A percentile compares a stretch with the other conserved stretches of the same genome.
Evolutionary conservation across 2,113 vertebrate species (phyloP).

Genomic region (Archilochus colubris): DNA sequence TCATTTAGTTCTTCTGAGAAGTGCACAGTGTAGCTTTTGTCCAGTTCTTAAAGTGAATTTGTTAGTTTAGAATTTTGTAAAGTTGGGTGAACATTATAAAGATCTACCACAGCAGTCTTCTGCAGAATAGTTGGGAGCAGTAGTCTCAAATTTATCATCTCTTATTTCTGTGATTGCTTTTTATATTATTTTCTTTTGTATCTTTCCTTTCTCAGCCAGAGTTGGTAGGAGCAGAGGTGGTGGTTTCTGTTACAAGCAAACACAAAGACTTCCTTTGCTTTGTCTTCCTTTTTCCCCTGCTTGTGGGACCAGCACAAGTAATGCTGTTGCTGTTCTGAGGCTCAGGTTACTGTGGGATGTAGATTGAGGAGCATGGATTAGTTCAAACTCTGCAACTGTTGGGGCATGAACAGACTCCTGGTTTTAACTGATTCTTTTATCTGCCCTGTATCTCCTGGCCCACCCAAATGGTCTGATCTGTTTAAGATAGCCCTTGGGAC

Average conservation of each 20-base stretch:
- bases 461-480: neutral
- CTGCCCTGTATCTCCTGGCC: neutral
- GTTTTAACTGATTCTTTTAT: neutral
- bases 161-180: neutral
- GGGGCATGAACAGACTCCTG: neutral
- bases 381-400: neutral
- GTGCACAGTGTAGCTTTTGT: neutral
- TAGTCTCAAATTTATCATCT: neutral
- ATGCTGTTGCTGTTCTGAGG: neutral
- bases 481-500: neutral
- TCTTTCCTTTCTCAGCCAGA: neutral
- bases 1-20: neutral
- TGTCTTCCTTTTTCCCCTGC: neutral
- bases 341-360: neutral
- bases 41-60: neutral
- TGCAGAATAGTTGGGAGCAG: neutral
- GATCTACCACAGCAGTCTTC: neutral
- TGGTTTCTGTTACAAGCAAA: neutral
- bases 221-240: neutral
- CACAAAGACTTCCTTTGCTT: neutral
- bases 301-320: neutral
- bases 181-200: neutral
- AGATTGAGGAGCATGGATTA: neutral
- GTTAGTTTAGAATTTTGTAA: conserved; percentile 24
- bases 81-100: neutral